phyloP scores from a whole-genome alignment of 2,113 vertebrate genomes.

The Petrocephalus zakoni region DNA sequence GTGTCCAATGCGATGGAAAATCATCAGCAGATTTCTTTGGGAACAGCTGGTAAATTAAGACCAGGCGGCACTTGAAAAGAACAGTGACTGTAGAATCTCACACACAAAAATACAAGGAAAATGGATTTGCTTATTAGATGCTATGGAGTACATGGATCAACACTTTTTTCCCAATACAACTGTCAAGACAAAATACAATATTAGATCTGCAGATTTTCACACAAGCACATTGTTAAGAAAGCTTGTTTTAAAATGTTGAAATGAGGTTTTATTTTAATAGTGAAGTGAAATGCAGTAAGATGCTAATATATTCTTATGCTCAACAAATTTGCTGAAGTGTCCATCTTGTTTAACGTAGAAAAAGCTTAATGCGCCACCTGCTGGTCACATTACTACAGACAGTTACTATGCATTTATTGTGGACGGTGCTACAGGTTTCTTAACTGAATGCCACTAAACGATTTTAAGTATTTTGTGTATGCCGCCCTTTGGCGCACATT shows the following conservation, averaged over 20 bases:
- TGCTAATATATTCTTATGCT: conserved; percentile 1
- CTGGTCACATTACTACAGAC: neutral
- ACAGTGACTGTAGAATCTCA: neutral
- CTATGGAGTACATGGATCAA: neutral
- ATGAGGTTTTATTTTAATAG: neutral
- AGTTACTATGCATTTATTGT: neutral
- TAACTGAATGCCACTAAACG: neutral
- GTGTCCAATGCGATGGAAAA: neutral
- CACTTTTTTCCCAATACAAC: neutral
- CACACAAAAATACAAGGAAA: neutral
- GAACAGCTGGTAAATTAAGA: neutral
- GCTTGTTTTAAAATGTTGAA: neutral
- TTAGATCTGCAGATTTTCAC: neutral
- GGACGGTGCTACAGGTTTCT: neutral
- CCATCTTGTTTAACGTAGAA: neutral
- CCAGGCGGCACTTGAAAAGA: neutral
- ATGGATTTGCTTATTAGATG: neutral
- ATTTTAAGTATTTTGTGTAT: neutral
- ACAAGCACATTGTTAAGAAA: neutral
- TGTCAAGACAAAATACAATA: neutral
- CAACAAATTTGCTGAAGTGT: neutral
- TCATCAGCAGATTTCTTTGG: neutral
- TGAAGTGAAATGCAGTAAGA: neutral
- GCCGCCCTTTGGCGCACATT: neutral
- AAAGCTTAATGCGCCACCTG: neutral